A percentile compares a stretch with the other conserved stretches of the same genome.
Evolutionary conservation across 30 jellyfish, hydroid and myxozoan genomes (phyloP).

Genomic region (Aurelia coerulea): DNA sequence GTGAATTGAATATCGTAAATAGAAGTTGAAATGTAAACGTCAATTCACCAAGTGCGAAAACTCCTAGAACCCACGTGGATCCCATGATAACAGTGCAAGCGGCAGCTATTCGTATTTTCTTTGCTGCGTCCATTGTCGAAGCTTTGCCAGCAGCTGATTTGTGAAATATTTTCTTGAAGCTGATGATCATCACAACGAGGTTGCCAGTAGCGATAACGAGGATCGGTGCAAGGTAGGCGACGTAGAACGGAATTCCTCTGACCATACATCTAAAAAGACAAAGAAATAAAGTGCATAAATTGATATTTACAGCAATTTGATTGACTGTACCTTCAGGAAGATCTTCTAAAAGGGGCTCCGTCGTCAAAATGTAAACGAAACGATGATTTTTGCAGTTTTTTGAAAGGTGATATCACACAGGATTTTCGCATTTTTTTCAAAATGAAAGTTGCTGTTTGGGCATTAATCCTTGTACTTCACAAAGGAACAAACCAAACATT

Average conservation of each 20-base stretch:
- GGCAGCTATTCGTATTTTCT: conserved; percentile 56
- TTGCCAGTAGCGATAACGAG: conserved; percentile 32
- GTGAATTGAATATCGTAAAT: conserved; percentile 72
- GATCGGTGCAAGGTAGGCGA: conserved; percentile 64
- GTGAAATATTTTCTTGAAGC: conserved; percentile 20
- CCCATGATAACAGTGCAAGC: conserved; percentile 74
- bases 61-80: conserved; percentile 73
- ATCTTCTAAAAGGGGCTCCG: no score
- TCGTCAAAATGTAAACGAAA: no score
- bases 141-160: conserved; percentile 14
- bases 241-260: conserved; percentile 65
- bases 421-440: no score
- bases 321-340: no score
- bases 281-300: no score
- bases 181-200: conserved; percentile 43
- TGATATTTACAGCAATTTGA: no score
- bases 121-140: not conserved
- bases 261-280: conserved; percentile 66
- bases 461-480: no score
- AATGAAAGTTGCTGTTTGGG: no score
- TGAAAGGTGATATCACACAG: no score
- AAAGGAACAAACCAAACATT: no score
- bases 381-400: no score
- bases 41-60: conserved; percentile 69
- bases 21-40: conserved; percentile 61